Evolutionary conservation across 2,113 vertebrate species (phyloP), one percentile per base, ranked within the genome.

Genomic region (Haliaeetus leucogaster): DNA sequence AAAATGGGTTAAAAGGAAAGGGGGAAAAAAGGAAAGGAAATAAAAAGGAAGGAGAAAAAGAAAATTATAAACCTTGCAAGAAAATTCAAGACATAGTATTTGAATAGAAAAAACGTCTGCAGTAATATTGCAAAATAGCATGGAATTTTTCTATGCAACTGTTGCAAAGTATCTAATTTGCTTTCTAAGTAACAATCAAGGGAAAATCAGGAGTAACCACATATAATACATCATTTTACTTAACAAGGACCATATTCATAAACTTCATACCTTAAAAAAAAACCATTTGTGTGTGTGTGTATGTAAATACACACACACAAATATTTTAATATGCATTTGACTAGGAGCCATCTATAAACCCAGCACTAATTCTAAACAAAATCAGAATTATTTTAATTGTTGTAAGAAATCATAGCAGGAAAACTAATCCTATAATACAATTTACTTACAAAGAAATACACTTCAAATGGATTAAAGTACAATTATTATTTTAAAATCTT

Each of bases 281-380:
- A 34, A 0, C 6, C 0, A 13, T 26, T 12, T 48, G 8, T 43
- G 3, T 34, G 40, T 40, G 3, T 34, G 40, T 42, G 16, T 25
- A 32, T 13, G 16, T 25, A 73, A 90, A 71, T 14, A 71, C 15
- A 48, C 4, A 48, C 4, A 40, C 2, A 53, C 8, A 86, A 79
- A 59, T 43, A 61, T 61, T 86, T 77, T 23, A 62, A 66, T 26
- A 71, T 11, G 17, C 13, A 25, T 73, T 52, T 82, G 56, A 95
- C 86, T 67, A 90, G 27, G 29, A 70, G 79, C 6, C 26, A 86
- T 94, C 65, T 89, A 97, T 29, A 95, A 96, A 97, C 93, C 42
- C 16, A 95, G 47, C 45, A 94, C 25, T 62, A 95, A 67, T 80
- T 80, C 43, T 83, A 85, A 94, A 96, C 48, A 95, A 63, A 65